Base-by-base conservation (phyloP, 2,113 vertebrate genomes). In the Crotalus helleri region DNA sequence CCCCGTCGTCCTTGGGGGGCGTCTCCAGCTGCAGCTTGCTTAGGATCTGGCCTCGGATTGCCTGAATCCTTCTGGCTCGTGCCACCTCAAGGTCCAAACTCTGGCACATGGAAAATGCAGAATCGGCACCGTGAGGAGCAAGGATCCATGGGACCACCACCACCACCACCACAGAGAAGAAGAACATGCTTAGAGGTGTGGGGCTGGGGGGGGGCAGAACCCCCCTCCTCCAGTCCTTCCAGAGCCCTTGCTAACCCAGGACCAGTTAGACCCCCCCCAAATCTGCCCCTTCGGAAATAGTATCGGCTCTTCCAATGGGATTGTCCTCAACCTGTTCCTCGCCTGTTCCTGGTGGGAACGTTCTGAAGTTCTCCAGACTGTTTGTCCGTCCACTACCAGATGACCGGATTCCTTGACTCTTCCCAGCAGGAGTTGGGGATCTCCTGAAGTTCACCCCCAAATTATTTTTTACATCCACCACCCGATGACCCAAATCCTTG, bases 21-120 rank as follows among this genome's bases (percentile, higher is more conserved):
- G 96, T 96, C 85, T 97, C 96, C 95, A 98, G 97, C 92, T 98
- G 98, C 6, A 98, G 97, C 93, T 98, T 98, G 96, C 98, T 98
- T 91, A 98, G 97, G 93, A 98, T 98, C 94, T 98, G 98, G 0
- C 98, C 98, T 88, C 98, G 98, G 21, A 98, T 97, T 11, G 98
- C 98, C 94, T 98, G 97, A 92, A 98, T 98, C 96, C 98, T 97
- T 92, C 98, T 98, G 4, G 98, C 97, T 96, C 98, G 98, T 94
- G 98, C 98, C 92, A 96, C 97, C 91, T 98, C 97, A 96, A 98
- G 96, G 96, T 98, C 97, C 94, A 98, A 97, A 87, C 97, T 97
- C 88, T 98, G 97, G 88, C 98, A 98, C 87, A 98, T 98, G 95
- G 98, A 98, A 94, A 98, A 95, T 1, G 97, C 98, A 93, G 96